Evolutionary conservation across 1,140 invertebrate species (phyloP).

Genomic region (Drosophila ambigua): DNA sequence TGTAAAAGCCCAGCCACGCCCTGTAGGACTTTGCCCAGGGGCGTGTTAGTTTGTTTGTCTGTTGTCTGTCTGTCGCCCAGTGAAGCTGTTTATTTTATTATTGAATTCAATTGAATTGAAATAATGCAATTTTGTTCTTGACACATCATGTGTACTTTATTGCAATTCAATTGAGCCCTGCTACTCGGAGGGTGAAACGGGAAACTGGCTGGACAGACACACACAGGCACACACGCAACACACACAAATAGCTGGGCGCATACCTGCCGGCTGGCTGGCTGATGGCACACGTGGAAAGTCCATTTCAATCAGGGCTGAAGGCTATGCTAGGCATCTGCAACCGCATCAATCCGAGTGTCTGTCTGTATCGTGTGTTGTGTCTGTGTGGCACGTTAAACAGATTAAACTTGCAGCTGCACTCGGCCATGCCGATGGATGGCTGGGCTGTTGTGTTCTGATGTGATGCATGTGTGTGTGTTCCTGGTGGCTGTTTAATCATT

Average conservation of each 20-base stretch:
- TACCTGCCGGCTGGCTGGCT: constrained; percentile 3
- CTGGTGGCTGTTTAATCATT: not conserved
- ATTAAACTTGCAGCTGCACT: constrained; percentile 34
- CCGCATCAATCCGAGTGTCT: not conserved
- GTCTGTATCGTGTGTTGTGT: not conserved
- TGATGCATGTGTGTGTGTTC: constrained; percentile 1
- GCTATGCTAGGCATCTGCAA: constrained; percentile 21
- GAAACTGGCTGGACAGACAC: not conserved
- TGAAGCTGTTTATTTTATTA: constrained; percentile 57
- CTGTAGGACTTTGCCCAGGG: not conserved
- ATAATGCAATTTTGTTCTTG: constrained; percentile 35
- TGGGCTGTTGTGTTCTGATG: too few species aligned
- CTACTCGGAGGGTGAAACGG: not conserved
- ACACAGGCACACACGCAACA: too few species aligned
- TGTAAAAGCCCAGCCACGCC: not conserved
- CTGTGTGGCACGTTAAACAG: constrained; percentile 31
- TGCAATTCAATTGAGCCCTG: constrained; percentile 65
- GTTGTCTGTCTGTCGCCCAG: constrained; percentile 40
- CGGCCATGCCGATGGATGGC: not conserved
- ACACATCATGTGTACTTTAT: constrained; percentile 60
- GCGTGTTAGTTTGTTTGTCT: constrained; percentile 4
- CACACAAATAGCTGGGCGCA: constrained; percentile 2
- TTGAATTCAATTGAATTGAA: constrained; percentile 49
- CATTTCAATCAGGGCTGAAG: constrained; percentile 55
- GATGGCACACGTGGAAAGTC: constrained; percentile 31